phyloP scores from a whole-genome alignment of 2,113 vertebrate genomes.

The Pandion haliaetus region DNA sequence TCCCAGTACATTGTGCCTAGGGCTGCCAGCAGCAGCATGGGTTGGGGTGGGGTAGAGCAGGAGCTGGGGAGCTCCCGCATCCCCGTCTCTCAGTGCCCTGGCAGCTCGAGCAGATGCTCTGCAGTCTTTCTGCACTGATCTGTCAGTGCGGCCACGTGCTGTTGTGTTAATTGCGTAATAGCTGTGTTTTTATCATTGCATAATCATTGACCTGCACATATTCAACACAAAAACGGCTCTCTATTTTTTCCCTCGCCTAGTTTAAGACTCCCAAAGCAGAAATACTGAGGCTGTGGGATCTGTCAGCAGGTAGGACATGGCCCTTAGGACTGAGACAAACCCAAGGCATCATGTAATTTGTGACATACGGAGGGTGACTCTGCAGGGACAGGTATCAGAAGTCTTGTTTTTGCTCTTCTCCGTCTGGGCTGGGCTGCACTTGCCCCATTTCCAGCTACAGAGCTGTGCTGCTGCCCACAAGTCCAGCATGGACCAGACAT shows the following conservation, averaged over 20 bases:
- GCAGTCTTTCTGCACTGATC: neutral
- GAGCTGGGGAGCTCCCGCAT: neutral
- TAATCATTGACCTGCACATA: neutral
- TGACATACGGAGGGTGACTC: neutral
- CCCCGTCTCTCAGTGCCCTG: neutral
- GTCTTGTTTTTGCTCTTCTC: neutral
- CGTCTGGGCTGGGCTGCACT: accelerated
- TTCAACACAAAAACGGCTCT: neutral
- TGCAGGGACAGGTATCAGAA: neutral
- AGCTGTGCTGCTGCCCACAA: neutral
- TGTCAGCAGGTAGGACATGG: neutral
- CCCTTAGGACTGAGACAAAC: neutral
- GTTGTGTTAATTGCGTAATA: neutral
- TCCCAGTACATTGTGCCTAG: neutral
- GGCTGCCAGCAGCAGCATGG: neutral
- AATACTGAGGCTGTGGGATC: neutral
- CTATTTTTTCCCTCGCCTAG: neutral
- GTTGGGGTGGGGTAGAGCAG: neutral
- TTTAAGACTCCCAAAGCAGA: neutral
- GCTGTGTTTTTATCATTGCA: neutral
- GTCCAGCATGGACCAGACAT: neutral
- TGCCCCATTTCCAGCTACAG: neutral
- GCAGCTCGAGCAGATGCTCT: neutral
- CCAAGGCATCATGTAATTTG: neutral
- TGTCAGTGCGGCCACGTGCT: neutral